Evolutionary conservation across 2,113 vertebrate species (phyloP).

Genomic region (Cyprichromis sp.): DNA sequence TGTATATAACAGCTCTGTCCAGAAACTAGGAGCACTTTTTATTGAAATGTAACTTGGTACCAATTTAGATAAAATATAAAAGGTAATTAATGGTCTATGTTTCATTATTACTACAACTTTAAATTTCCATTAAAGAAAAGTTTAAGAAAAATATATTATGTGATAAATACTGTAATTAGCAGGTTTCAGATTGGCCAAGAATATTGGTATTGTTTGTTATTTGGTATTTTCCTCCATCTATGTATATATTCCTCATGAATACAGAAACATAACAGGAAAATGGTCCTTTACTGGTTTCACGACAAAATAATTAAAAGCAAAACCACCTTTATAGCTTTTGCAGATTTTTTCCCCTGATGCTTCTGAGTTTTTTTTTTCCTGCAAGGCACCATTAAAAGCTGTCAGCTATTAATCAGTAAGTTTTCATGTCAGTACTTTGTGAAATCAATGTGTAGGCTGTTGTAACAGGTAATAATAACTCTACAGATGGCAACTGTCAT

Average conservation of each 20-base stretch:
- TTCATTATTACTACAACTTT: not conserved
- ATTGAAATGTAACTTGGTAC: not conserved
- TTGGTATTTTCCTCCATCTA: not conserved
- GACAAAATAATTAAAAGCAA: not conserved
- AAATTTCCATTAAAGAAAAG: not conserved
- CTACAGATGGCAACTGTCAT: constrained; percentile 41
- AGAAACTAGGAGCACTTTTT: not conserved
- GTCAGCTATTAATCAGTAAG: not conserved
- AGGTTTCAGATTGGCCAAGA: not conserved
- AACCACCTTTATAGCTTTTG: not conserved
- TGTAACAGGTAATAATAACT: constrained; percentile 47
- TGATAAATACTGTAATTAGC: not conserved
- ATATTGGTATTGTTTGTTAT: not conserved
- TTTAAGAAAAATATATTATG: not conserved
- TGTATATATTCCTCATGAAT: too few relatives aligned
- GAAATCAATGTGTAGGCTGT: constrained; percentile 25
- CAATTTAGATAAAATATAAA: not conserved
- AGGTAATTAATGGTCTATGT: not conserved
- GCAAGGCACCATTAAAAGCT: not conserved
- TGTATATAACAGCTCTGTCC: not conserved
- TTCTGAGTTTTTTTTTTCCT: not conserved
- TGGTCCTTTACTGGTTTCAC: not conserved
- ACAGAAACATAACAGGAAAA: not conserved
- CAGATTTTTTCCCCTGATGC: not conserved
- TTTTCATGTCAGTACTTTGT: constrained; percentile 17